These are phyloP conservation scores for Phaenicophaeus curvirostris DNA, from an alignment of 2,797 vertebrate genomes.

Conservation along the genomic window DNA sequence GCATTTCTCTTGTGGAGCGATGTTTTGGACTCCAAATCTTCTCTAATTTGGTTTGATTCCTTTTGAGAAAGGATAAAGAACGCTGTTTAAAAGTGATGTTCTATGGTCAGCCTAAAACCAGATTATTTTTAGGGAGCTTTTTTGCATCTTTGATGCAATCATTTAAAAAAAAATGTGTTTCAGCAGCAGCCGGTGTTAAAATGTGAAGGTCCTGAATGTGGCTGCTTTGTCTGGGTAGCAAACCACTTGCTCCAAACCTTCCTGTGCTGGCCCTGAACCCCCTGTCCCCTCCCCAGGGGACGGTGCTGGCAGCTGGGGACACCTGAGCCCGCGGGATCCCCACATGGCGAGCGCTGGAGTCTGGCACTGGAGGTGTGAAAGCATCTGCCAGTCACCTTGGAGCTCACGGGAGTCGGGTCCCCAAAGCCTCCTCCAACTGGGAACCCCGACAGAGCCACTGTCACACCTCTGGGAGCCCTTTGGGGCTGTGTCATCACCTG, in stretches of 20 bases:
- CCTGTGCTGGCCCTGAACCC: neutral
- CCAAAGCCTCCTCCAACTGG: neutral
- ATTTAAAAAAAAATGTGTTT: accelerated
- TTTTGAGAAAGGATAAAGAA: neutral
- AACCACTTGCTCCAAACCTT: accelerated
- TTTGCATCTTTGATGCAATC: no score
- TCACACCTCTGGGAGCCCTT: accelerated
- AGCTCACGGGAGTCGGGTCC: neutral
- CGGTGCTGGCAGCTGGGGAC: neutral
- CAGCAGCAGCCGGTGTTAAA: neutral
- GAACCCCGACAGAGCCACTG: accelerated
- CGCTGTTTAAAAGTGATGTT: neutral
- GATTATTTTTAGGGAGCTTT: no score
- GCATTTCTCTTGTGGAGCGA: neutral
- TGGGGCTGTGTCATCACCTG: neutral
- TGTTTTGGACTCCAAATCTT: neutral
- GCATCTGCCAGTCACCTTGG: neutral
- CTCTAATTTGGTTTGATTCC: neutral
- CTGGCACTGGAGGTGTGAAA: neutral
- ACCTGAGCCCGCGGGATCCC: accelerated
- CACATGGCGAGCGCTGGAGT: accelerated
- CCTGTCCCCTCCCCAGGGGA: accelerated
- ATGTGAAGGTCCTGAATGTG: no score
- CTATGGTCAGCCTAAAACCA: neutral
- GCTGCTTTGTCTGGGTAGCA: neutral